Evolutionary conservation across 2,113 vertebrate genomes (phyloP), one percentile per base, ranked within the genome.

Genomic region (Lutjanus erythropterus): DNA sequence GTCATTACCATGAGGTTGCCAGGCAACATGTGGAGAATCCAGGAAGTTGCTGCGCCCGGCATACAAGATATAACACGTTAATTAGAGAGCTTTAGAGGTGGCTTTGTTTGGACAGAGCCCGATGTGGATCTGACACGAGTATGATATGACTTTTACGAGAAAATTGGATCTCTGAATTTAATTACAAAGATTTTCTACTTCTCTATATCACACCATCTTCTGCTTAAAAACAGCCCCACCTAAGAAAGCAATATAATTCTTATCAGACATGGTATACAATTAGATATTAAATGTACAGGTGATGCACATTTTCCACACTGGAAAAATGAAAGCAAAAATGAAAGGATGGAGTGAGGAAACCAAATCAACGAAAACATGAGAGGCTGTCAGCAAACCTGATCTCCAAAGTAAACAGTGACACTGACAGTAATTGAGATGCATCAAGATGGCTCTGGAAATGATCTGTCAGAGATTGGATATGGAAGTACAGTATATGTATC

Each of bases 351-450:
- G 70, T 39, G 21, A 33, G 31, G 46, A 68, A 70, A 5, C 10
- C 21, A 37, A 69, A 88, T 83, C 21, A 83, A 78, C 46, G 56
- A 14, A 73, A 21, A 52, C 23, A 75, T 5, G 42, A 75, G 64
- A 71, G 71, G 78, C 61, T 64, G 56, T 56, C 71, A 56, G 49
- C 46, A 18, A 23, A 31, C 49, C 2, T 3, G 68, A 50, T 41
- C n/a, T 9, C 72, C 18, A 23, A 47, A 77, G 75, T 67, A 74
- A 86, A 83, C 66, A 49, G 70, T 56, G 53, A 72, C 78, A 56
- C 62, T 37, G 71, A 25, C 46, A 21, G 78, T 86, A 88, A 91
- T 88, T 85, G 84, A 91, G 86, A 89, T 75, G 86, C 85, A 80
- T 79, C 66, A 79, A 39, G 81, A 78, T 31, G 69, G 29, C 69